Percentiles rank a stretch among this genome's conserved stretches.
Evolutionary conservation across 2,888 invertebrate genomes (phyloP).

Genomic region (Kuschelorhynchus macadamiae): DNA sequence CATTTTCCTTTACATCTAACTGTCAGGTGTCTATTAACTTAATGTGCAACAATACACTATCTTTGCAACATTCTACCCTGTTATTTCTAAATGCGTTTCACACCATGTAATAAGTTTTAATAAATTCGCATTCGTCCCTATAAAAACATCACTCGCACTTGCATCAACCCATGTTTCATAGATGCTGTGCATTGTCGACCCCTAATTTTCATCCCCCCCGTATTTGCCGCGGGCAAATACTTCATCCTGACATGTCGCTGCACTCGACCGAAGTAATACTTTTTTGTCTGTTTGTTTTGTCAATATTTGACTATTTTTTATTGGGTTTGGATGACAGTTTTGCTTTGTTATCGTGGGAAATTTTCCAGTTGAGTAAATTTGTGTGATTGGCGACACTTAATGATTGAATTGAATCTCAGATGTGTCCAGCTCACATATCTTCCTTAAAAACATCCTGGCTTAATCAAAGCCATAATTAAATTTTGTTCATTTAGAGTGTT

Average conservation of each 20-base stretch:
- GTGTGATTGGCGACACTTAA: conserved; percentile 19
- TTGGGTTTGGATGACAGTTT: conserved; percentile 27
- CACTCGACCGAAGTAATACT: conserved; percentile 41
- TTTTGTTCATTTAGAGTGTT: no score
- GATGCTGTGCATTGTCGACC: conserved; percentile 61
- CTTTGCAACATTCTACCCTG: no score
- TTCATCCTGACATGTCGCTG: conserved; percentile 42
- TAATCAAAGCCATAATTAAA: no score
- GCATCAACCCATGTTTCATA: conserved; percentile 66
- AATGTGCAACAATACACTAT: no score
- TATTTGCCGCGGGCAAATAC: conserved; percentile 44
- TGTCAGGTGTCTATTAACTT: no score
- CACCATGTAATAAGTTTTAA: conserved; percentile 52
- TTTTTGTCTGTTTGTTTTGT: conserved; percentile 46
- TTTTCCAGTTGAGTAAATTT: conserved; percentile 22
- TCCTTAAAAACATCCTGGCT: no score
- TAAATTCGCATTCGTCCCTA: conserved; percentile 66
- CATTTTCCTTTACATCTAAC: no score
- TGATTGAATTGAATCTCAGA: no score
- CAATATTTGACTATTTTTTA: conserved; percentile 43
- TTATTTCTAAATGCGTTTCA: not conserved
- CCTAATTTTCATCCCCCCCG: conserved; percentile 50
- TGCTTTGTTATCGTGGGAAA: conserved; percentile 32
- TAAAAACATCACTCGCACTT: conserved; percentile 69
- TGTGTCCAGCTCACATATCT: no score